Evolutionary conservation across 2,888 invertebrate species (phyloP).

Genomic region (Apoda limacodes): DNA sequence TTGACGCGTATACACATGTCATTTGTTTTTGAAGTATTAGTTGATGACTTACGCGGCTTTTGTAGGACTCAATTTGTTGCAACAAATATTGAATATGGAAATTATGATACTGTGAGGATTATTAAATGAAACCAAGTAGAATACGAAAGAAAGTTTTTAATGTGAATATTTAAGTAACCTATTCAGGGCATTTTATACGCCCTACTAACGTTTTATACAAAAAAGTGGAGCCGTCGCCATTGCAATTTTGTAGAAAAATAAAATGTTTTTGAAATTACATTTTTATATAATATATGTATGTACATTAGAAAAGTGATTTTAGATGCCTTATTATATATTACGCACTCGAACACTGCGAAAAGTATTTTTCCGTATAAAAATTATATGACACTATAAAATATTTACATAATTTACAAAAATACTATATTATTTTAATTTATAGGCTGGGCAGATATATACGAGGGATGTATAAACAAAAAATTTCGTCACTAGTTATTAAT

Average conservation of each 20-base stretch:
- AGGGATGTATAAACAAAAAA: no score
- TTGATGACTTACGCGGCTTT: no score
- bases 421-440: conserved; percentile 33
- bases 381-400: conserved; percentile 39
- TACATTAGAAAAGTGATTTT: no score
- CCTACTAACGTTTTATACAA: conserved; percentile 36
- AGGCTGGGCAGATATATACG: no score
- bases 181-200: conserved; percentile 28
- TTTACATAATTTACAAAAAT: conserved; percentile 53
- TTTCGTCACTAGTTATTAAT: no score
- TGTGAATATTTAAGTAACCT: conserved; percentile 44
- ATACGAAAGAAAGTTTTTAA: conserved; percentile 42
- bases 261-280: conserved; percentile 41
- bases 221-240: conserved; percentile 32
- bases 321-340: no score
- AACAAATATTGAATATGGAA: no score
- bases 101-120: conserved; percentile 6
- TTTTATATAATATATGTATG: conserved; percentile 43
- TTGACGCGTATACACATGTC: no score
- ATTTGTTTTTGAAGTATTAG: no score
- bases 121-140: conserved; percentile 14
- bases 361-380: conserved; percentile 58
- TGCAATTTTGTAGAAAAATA: conserved; percentile 58
- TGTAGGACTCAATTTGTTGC: no score
- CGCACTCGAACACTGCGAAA: no score